These are phyloP conservation scores for Leptinotarsa tumamoca DNA, from an alignment of 2,888 invertebrate genomes.

Conservation along the genomic window DNA sequence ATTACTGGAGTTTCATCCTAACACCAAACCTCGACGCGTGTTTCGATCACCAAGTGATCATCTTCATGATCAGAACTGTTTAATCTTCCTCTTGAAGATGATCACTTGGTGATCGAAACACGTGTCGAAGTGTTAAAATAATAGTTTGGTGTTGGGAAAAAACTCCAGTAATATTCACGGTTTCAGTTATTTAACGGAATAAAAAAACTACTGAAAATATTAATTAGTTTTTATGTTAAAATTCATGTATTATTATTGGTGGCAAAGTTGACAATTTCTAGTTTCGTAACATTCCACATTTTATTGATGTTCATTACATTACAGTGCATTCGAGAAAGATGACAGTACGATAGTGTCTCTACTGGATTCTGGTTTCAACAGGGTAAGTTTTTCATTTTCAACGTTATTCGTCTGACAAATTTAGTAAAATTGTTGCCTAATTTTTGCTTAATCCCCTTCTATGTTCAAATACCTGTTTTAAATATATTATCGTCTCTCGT, in stretches of 20 bases:
- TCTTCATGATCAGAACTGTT: too few relatives aligned
- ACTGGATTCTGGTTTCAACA: constrained; percentile 87
- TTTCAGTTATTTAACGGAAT: neutral
- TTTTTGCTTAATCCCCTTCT: too few relatives aligned
- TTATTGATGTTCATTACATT: constrained; percentile 62
- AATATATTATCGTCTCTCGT: neutral
- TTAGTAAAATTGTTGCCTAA: neutral
- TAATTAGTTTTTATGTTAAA: neutral
- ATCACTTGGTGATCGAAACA: too few relatives aligned
- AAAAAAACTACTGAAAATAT: neutral
- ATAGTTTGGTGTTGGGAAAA: too few relatives aligned
- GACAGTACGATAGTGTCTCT: constrained; percentile 82
- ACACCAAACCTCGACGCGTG: too few relatives aligned
- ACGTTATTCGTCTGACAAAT: neutral
- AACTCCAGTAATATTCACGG: too few relatives aligned
- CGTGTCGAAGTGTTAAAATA: too few relatives aligned
- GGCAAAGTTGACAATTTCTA: neutral
- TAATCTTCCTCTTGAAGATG: too few relatives aligned
- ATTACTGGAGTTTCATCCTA: too few relatives aligned
- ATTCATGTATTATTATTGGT: neutral
- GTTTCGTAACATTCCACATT: constrained; percentile 11
- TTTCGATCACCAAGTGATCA: too few relatives aligned
- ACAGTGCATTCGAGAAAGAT: constrained; percentile 85
- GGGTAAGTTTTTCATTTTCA: constrained; percentile 76
- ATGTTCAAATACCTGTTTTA: too few relatives aligned